Evolutionary conservation across 2,888 invertebrate genomes (phyloP).

Genomic region (Nyleta sp.): DNA sequence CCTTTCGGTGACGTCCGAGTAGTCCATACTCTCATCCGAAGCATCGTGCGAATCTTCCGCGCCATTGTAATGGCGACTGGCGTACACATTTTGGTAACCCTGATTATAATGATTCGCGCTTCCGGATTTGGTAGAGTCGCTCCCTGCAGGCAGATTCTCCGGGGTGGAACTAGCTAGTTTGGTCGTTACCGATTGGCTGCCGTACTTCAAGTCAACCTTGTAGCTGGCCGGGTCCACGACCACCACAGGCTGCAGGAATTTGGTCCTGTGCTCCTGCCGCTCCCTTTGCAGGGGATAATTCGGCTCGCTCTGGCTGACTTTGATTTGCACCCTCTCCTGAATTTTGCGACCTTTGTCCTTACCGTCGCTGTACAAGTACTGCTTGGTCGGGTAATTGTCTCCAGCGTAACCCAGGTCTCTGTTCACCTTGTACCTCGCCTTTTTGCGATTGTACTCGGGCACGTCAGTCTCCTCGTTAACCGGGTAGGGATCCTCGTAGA

Average conservation of each 20-base stretch:
- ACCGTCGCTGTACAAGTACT: slow-evolving; percentile 26
- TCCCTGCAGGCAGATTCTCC: neutral
- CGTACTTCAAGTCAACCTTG: slow-evolving; percentile 69
- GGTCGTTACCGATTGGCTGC: slow-evolving; percentile 48
- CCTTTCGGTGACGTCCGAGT: slow-evolving; percentile 75
- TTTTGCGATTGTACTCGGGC: slow-evolving; percentile 32
- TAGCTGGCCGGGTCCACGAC: slow-evolving; percentile 72
- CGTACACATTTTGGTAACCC: slow-evolving; percentile 36
- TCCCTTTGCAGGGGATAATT: slow-evolving; percentile 26
- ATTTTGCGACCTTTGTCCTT: slow-evolving; percentile 36
- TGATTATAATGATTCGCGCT: slow-evolving; percentile 50
- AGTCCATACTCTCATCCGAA: slow-evolving; percentile 75
- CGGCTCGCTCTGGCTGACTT: neutral
- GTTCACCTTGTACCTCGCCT: slow-evolving; percentile 12
- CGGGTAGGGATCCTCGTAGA: slow-evolving; percentile 72
- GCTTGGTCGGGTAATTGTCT: slow-evolving; percentile 31
- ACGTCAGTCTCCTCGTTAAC: slow-evolving; percentile 44
- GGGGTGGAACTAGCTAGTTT: slow-evolving; percentile 30
- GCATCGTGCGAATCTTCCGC: slow-evolving; percentile 71
- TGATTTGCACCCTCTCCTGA: slow-evolving; percentile 16
- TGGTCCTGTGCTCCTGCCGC: slow-evolving; percentile 24
- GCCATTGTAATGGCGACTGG: slow-evolving; percentile 72
- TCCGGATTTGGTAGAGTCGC: slow-evolving; percentile 41
- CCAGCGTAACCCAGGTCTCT: slow-evolving; percentile 10
- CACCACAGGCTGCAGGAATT: slow-evolving; percentile 72